These are phyloP conservation scores for Drosophila macrospina DNA, from an alignment of 2,888 invertebrate species.

Conservation along the genomic window DNA sequence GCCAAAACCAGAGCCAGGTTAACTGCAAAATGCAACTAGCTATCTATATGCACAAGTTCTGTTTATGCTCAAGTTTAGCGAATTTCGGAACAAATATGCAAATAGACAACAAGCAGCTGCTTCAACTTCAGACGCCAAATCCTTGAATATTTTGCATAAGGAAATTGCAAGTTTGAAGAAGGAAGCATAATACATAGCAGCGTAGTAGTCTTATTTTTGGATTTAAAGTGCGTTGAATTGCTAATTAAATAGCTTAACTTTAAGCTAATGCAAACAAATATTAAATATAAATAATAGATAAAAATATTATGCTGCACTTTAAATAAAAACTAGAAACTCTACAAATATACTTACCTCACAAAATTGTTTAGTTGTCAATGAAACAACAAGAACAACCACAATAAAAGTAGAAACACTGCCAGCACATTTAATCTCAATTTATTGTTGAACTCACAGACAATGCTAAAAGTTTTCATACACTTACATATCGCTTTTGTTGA, in stretches of 20 bases:
- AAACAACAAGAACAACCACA: slow-evolving; percentile 4
- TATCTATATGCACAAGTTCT: slow-evolving; percentile 5
- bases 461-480: slow-evolving; percentile 61
- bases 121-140: slow-evolving; percentile 19
- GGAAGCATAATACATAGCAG: slow-evolving; percentile 13
- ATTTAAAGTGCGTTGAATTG: slow-evolving; percentile 5
- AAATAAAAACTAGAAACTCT: too few relatives aligned
- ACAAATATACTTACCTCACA: background rate
- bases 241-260: background rate
- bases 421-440: slow-evolving; percentile 62
- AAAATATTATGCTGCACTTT: too few relatives aligned
- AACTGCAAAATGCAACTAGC: slow-evolving; percentile 25
- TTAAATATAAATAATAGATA: background rate
- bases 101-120: slow-evolving; percentile 32
- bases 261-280: background rate
- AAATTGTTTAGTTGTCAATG: background rate
- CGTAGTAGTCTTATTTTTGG: background rate
- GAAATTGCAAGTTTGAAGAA: slow-evolving; percentile 29
- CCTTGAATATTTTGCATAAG: slow-evolving; percentile 16
- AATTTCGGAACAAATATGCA: slow-evolving; percentile 42
- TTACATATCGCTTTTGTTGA: slow-evolving; percentile 50
- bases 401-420: slow-evolving; percentile 1
- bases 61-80: slow-evolving; percentile 37
- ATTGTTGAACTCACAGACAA: slow-evolving; percentile 58
- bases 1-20: background rate